Evolutionary conservation across 2,113 vertebrate species (phyloP), one percentile per base, ranked within the genome.

Genomic region (Lycaon pictus): DNA sequence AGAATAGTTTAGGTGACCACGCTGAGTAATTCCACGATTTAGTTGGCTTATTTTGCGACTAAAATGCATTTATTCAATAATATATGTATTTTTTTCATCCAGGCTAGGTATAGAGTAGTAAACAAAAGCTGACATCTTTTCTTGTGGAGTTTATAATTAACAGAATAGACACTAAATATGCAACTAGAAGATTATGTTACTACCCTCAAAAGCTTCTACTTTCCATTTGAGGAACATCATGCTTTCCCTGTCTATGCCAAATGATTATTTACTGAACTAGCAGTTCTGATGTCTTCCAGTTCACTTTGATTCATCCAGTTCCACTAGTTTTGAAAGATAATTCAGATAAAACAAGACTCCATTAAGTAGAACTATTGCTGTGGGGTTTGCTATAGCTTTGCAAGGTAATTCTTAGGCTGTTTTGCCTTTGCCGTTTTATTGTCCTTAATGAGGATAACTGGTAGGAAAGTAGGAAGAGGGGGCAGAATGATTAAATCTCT

Each of bases 221-320:
- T 90, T 84, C n/a, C 35, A 11, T 27, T 19, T 0, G 8, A 67
- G 2, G 20, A 95, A 95, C 48, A 58, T 53, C 9, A 1, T 55
- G 27, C 67, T 95, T 58, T 60, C 7, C 19, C 1, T 72, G 37
- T 23, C 53, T 82, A 56, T 48, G 48, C 29, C 16, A 53, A 63
- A 23, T 3, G 51, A 7, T 87, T 89, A 29, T 69, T 92, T 83
- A 53, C n/a, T 13, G 48, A 85, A 69, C 48, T 62, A 96, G 10
- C 5, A n/a, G 67, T 71, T 89, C 25, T 90, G 79, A 88, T n/a
- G 72, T 2, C 13, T 67, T 74, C n/a, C 23, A 29, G 3, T 20
- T 93, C 15, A 74, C 25, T 90, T 94, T 87, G 19, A 87, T 92
- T 87, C 94, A 69, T n/a, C 90, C 19, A 37, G 9, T 55, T 81